Base-by-base conservation (phyloP, 2,113 vertebrate genomes). In the Menidia beryllina region DNA sequence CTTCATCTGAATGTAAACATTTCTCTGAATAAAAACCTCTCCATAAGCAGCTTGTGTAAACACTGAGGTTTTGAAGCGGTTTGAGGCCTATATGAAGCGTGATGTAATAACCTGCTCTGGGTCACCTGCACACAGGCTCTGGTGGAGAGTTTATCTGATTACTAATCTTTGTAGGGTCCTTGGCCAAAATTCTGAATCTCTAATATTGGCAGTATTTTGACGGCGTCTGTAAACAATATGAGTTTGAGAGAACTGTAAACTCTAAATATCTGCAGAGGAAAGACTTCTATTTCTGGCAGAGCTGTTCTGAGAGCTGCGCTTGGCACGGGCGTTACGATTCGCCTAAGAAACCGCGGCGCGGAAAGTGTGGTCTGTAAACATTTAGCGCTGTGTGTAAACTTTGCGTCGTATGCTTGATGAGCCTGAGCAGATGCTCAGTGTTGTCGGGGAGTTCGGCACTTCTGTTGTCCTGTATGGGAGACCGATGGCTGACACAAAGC, bases 361-460 rank as follows among this genome's bases (percentile, higher is more conserved):
- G 66, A 73, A 80, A 43, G 48, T 49, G 68, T 48, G 24, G 24
- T 82, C 43, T 91, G 92, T 92, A 94, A 94, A 94, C 92, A 89
- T 88, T 81, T 71, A 89, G 84, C 26, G 68, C 45, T 54, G 50
- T 0, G 70, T 89, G 91, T 93, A 93, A 94, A 93, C 92, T 86
- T 88, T 47, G 15, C 13, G 21, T 67, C 19, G 20, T 20, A 30
- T 17, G 52, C 4, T 17, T 20, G 11, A 76, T 45, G 76, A 74
- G 56, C 41, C 48, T 43, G 49, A 19, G 81, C 70, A 20, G 72
- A 83, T 36, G 55, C n/a, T 5, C 60, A 45, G 55, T 72, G 77
- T 65, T 5, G 65, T 36, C 56, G 66, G 41, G 38, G 11, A 26
- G 61, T 84, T 84, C 87, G 90, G 91, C 91, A 93, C 92, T 91